Percentiles rank a stretch among this genome's conserved stretches.
Conservation (phyloP, 2,888 invertebrate species). For the Troides aeacus region DNA sequence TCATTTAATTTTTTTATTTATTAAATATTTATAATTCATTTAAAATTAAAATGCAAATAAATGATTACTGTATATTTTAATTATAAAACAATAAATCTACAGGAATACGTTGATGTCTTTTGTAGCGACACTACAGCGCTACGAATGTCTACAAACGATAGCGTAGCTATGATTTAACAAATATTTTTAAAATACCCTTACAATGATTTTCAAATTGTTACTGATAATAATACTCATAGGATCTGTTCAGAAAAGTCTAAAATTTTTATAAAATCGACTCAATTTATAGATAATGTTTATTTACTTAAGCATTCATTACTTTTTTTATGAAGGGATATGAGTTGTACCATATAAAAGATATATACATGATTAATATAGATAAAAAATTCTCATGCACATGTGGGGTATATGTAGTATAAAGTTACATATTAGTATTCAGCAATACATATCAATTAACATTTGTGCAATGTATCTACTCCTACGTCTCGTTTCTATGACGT, state of each 20-base stretch:
- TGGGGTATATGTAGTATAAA: too few relatives aligned
- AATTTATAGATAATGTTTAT: background rate
- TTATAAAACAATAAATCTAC: too few relatives aligned
- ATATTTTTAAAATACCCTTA: background rate
- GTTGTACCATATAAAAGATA: too few relatives aligned
- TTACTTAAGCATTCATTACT: background rate
- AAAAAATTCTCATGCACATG: too few relatives aligned
- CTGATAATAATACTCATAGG: background rate
- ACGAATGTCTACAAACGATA: conserved; percentile 24
- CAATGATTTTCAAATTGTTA: background rate
- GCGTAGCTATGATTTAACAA: conserved; percentile 8
- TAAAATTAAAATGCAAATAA: background rate
- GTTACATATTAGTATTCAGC: too few relatives aligned
- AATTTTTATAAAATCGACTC: background rate
- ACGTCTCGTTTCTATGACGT: too few relatives aligned
- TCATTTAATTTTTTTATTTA: background rate
- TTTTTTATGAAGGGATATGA: background rate
- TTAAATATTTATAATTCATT: background rate
- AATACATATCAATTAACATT: too few relatives aligned
- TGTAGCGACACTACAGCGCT: conserved; percentile 18
- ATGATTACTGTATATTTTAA: background rate
- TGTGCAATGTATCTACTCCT: too few relatives aligned
- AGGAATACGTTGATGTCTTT: conserved; percentile 24
- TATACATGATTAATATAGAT: too few relatives aligned
- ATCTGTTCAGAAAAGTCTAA: too few relatives aligned